These are phyloP conservation scores for Sinocyclocheilus grahami DNA, from an alignment of 2,113 vertebrate genomes.

Conservation along the genomic window DNA sequence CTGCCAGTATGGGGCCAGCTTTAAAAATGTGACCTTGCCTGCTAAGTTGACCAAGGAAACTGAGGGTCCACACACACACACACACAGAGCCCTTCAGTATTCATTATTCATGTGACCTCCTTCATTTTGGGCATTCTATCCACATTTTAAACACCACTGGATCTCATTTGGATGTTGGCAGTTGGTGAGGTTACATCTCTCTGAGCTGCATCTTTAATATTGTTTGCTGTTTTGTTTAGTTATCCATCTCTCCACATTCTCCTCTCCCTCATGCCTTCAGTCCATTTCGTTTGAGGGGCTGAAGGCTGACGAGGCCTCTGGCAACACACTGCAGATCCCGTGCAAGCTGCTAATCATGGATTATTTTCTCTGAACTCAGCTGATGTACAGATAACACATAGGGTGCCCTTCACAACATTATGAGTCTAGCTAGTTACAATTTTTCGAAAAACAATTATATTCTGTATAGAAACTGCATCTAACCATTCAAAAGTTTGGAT, in stretches of 20 bases:
- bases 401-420: neutral
- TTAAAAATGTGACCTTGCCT: constrained; percentile 66
- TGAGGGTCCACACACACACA: constrained; percentile 31
- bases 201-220: constrained; percentile 59
- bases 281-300: neutral
- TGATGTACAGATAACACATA: neutral
- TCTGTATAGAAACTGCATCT: neutral
- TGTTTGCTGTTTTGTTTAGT: constrained; percentile 45
- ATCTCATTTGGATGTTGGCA: constrained; percentile 63
- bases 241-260: constrained; percentile 23
- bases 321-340: neutral
- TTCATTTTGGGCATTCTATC: constrained; percentile 58
- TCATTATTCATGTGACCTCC: constrained; percentile 61
- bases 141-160: constrained; percentile 61
- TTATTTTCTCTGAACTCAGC: neutral
- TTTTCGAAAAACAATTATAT: neutral
- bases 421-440: neutral
- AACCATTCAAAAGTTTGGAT: neutral
- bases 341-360: neutral
- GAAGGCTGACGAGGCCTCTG: neutral
- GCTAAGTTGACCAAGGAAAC: constrained; percentile 58
- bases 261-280: constrained; percentile 1
- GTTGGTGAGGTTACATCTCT: constrained; percentile 47
- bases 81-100: neutral
- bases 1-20: constrained; percentile 39